Base-by-base conservation (phyloP, 2,797 vertebrate genomes). In the Zenarchopterus dispar region DNA sequence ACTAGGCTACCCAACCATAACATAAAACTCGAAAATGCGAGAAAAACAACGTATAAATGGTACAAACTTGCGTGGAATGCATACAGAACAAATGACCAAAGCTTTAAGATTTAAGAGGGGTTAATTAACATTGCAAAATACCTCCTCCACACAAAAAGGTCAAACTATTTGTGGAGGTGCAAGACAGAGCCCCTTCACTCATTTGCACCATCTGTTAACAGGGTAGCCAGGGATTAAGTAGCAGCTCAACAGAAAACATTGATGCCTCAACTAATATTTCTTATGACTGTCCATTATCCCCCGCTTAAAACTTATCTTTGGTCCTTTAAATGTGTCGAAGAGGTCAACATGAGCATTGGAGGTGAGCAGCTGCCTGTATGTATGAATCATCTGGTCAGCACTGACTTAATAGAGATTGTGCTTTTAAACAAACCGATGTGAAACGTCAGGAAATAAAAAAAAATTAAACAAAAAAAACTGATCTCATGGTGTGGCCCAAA, bases 251-350 rank as follows among this genome's bases (percentile, higher is more conserved):
- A 94, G 90, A 86, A 93, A 91, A 93, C 85, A 70, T 68, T 81
- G 23, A 84, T 82, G 88, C 85, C 83, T 82, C 75, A 92, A 89
- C 84, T 84, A 91, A 90, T 84, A 85, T 89, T 80, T 78, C 82
- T 79, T 85, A 89, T 77, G 89, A 89, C 75, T 87, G 90, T 91
- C 86, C 67, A 92, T 94, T 93, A 92, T 79, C 91, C 93, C 93
- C 91, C 89, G 86, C 91, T 95, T 95, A 94, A 94, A 94, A 94
- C 92, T 93, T 91, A 90, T 94, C 94, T 95, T 95, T 95, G 94
- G 94, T 92, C 94, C 91, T 93, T 89, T 87, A 86, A 85, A 89
- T 95, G 92, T 93, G 89, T 93, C 89, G 87, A 91, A 93, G 91
- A 91, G 85, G 91, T 93, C 92, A 94, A 89, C 87, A 90, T 92